A percentile compares a stretch with the other conserved stretches of the same genome.
Conservation (phyloP, 2,888 invertebrate genomes). For the Rhagophthalmus giganteus region DNA sequence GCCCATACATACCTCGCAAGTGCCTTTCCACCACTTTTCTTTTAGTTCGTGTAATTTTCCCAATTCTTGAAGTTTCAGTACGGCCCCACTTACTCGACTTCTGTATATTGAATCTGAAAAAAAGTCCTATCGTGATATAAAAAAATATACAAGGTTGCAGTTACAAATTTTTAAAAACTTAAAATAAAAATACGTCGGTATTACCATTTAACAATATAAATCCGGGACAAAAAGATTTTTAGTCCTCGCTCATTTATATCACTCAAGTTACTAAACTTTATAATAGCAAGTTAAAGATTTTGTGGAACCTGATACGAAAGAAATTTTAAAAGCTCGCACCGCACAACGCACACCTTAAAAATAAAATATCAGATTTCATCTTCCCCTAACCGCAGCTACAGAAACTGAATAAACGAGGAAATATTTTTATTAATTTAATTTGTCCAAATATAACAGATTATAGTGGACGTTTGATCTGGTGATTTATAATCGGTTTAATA, state of each 20-base stretch:
- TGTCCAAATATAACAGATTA: conserved; percentile 18
- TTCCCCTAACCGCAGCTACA: conserved; percentile 11
- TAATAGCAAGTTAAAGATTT: neutral
- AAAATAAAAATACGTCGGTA: too few relatives aligned
- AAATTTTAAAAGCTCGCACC: conserved; percentile 3
- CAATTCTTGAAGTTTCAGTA: conserved; percentile 87
- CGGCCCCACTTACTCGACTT: conserved; percentile 81
- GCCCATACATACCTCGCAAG: conserved; percentile 61
- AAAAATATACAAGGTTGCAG: too few relatives aligned
- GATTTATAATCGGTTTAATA: conserved; percentile 23
- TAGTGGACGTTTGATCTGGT: conserved; percentile 19
- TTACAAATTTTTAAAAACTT: too few relatives aligned
- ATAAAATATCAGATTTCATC: conserved; percentile 18
- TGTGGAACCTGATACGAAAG: neutral
- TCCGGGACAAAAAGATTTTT: too few relatives aligned
- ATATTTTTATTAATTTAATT: conserved; percentile 26
- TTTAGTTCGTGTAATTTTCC: conserved; percentile 81
- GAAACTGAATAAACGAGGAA: conserved; percentile 17
- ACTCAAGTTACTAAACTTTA: neutral
- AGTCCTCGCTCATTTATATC: neutral
- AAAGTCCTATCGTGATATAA: conserved; percentile 10
- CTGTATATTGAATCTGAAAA: conserved; percentile 73
- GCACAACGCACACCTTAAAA: conserved; percentile 4
- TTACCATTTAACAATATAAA: too few relatives aligned
- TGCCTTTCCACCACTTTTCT: conserved; percentile 87